These are phyloP conservation scores for Stomatorhinus walkeri DNA, from an alignment of 2,797 vertebrate species.

Conservation along the genomic window DNA sequence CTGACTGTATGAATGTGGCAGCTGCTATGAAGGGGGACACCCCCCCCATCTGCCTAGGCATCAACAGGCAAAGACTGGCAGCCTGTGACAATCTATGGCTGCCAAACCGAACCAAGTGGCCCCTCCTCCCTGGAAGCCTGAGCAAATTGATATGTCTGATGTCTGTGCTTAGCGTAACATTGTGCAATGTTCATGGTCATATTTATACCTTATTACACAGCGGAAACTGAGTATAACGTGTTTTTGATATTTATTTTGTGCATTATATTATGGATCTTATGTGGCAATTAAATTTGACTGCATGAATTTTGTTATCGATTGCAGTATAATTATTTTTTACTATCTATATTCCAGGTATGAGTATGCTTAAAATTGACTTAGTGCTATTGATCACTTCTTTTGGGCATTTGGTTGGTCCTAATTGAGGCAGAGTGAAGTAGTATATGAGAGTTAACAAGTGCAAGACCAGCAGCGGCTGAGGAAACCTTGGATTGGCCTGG, in stretches of 20 bases:
- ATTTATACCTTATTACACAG: neutral
- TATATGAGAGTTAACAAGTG: neutral
- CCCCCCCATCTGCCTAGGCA: neutral
- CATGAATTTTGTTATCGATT: neutral
- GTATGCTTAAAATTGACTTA: neutral
- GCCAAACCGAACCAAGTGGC: neutral
- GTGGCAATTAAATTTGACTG: neutral
- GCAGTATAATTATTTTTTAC: neutral
- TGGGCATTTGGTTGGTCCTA: neutral
- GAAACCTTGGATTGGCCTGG: neutral
- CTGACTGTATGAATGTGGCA: neutral
- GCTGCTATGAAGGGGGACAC: neutral
- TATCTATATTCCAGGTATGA: neutral
- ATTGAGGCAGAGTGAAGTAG: conserved; percentile 9
- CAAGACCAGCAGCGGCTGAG: neutral
- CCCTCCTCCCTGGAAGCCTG: neutral
- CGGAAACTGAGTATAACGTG: neutral
- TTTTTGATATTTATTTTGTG: neutral
- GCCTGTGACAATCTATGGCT: neutral
- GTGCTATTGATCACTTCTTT: neutral
- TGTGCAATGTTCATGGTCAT: neutral
- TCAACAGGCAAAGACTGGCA: neutral
- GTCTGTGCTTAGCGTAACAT: neutral
- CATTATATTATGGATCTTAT: neutral
- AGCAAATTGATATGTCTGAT: neutral